Conservation (phyloP, 2,797 vertebrate genomes). For the Pteronotus mesoamericanus region DNA sequence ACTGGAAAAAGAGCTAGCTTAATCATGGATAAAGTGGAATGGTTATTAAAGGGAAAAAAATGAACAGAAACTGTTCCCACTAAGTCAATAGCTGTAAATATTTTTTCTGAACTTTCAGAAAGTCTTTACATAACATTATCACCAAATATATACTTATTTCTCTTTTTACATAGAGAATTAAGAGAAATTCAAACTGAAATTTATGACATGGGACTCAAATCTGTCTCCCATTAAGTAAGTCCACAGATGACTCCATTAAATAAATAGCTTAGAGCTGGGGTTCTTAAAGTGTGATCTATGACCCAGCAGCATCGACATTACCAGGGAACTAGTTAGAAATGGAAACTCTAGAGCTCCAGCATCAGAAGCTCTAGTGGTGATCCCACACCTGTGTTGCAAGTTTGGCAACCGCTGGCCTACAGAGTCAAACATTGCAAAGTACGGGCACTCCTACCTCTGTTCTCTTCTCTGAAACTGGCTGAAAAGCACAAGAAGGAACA, state of each 20-base stretch:
- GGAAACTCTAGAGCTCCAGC: not conserved
- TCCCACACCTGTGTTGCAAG: not conserved
- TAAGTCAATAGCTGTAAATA: conserved; percentile 40
- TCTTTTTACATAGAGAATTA: not conserved
- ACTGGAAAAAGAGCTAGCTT: not conserved
- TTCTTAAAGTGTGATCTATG: not conserved
- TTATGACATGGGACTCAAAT: conserved; percentile 11
- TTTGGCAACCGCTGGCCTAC: not conserved
- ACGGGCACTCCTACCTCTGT: not conserved
- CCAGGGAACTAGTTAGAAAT: not conserved
- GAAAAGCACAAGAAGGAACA: not conserved
- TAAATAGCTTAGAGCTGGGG: not conserved
- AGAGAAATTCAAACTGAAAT: not conserved
- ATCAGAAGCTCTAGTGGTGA: not conserved
- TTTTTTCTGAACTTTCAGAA: conserved; percentile 51
- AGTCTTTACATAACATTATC: conserved; percentile 21
- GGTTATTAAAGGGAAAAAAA: conserved; percentile 21
- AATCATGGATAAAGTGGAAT: conserved; percentile 35
- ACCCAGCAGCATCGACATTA: not conserved
- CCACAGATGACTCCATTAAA: not conserved
- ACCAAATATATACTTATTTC: conserved; percentile 26
- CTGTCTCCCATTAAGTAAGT: not conserved
- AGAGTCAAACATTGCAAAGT: not conserved
- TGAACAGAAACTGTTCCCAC: conserved; percentile 9
- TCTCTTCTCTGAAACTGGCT: not conserved